These are phyloP conservation scores for Sebastes diploproa DNA, from an alignment of 2,797 vertebrate genomes.

Conservation along the genomic window DNA sequence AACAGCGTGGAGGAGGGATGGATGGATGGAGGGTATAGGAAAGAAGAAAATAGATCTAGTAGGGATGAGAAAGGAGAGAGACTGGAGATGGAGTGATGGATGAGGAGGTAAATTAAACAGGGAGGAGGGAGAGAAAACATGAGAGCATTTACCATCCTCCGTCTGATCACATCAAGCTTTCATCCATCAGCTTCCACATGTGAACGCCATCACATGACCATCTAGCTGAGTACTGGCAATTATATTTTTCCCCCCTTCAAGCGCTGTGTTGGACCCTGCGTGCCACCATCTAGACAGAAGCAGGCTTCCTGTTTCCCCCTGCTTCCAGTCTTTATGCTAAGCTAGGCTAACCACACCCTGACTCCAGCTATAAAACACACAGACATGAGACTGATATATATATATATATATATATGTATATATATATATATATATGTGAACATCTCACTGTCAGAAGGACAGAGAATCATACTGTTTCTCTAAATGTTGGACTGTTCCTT, in stretches of 20 bases:
- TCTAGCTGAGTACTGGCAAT: not conserved
- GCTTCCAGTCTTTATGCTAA: too few relatives aligned
- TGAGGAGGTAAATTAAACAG: not conserved
- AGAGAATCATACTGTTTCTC: too few relatives aligned
- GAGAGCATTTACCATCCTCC: not conserved
- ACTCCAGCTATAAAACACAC: too few relatives aligned
- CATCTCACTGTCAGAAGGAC: too few relatives aligned
- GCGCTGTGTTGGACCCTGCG: too few relatives aligned
- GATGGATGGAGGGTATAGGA: not conserved
- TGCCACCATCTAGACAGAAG: too few relatives aligned
- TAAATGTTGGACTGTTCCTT: not conserved
- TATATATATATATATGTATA: too few relatives aligned
- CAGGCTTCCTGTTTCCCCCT: too few relatives aligned
- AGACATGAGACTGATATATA: too few relatives aligned
- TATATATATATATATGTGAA: too few relatives aligned
- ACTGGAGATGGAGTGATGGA: not conserved
- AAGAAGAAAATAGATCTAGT: not conserved
- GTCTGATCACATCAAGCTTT: constrained; percentile 21
- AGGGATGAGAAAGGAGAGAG: not conserved
- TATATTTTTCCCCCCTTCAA: too few relatives aligned
- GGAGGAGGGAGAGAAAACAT: not conserved
- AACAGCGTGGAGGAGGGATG: not conserved
- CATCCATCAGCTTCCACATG: constrained; percentile 22
- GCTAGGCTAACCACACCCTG: too few relatives aligned
- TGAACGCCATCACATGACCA: not conserved